Evolutionary conservation across 2,888 invertebrate species (phyloP).

Genomic region (Muscina levida): DNA sequence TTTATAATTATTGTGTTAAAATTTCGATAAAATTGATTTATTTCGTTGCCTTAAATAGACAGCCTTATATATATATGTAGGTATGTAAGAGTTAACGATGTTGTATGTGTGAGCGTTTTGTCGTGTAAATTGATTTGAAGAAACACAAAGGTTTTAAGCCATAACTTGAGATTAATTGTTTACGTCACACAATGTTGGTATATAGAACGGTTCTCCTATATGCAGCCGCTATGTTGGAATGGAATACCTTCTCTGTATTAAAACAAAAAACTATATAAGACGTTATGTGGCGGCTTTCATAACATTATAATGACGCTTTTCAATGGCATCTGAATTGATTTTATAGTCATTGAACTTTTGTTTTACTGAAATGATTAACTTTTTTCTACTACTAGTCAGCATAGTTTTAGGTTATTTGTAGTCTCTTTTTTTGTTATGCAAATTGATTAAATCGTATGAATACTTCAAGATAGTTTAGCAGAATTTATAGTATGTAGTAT

Average conservation of each 20-base stretch:
- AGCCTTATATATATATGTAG: not conserved
- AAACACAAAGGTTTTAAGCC: slow-evolving; percentile 18
- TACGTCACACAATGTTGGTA: slow-evolving; percentile 52
- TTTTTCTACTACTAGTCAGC: not conserved
- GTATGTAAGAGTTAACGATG: too few relatives aligned
- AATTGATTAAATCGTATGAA: slow-evolving; percentile 40
- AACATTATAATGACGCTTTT: slow-evolving; percentile 4
- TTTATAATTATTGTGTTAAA: slow-evolving; percentile 69
- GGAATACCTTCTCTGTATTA: too few relatives aligned
- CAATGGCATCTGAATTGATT: slow-evolving; percentile 32
- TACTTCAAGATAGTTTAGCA: too few relatives aligned
- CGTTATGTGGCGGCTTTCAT: slow-evolving; percentile 32
- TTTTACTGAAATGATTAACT: slow-evolving; percentile 11
- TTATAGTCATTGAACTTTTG: slow-evolving; percentile 56
- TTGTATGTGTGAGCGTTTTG: too few relatives aligned
- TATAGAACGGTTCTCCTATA: slow-evolving; percentile 46
- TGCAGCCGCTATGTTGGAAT: too few relatives aligned
- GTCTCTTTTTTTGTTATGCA: slow-evolving; percentile 1
- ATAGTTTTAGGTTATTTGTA: not conserved
- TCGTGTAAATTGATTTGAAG: not conserved
- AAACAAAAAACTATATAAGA: slow-evolving; percentile 29
- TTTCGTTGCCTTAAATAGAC: slow-evolving; percentile 54
- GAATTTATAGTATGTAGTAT: too few relatives aligned
- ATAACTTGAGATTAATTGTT: slow-evolving; percentile 64
- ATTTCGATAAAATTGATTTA: slow-evolving; percentile 78